Conservation (phyloP, 2,797 vertebrate species). For the Podarcis siculus region DNA sequence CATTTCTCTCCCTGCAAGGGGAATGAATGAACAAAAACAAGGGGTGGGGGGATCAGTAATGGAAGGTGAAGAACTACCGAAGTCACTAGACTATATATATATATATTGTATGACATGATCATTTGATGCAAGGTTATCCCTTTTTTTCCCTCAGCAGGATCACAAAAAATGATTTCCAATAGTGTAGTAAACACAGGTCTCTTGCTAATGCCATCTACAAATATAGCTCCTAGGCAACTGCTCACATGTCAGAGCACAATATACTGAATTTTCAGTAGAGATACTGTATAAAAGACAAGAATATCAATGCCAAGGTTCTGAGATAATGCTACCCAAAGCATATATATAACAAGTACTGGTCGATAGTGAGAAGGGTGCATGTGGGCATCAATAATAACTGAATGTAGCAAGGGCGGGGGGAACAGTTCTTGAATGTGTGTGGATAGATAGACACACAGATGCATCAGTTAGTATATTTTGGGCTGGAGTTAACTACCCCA, state of each 20-base stretch:
- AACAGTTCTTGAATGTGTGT: not conserved
- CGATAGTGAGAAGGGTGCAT: not conserved
- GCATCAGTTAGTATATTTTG: not conserved
- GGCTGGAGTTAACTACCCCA: not conserved
- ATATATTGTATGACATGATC: not conserved
- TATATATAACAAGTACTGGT: not conserved
- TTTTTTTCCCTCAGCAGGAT: conserved; percentile 4
- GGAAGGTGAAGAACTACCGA: conserved; percentile 44
- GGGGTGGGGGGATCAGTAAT: conserved; percentile 11
- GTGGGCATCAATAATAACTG: not conserved
- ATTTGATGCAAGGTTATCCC: accelerated
- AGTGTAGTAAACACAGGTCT: conserved; percentile 17
- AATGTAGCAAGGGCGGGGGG: not conserved
- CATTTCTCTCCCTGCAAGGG: not conserved
- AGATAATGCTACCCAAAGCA: not conserved
- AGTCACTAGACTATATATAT: conserved; percentile 8
- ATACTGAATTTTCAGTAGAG: not conserved
- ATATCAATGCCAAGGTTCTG: conserved; percentile 19
- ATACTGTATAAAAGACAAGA: not conserved
- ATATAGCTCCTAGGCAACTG: conserved; percentile 26
- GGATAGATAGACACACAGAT: not conserved
- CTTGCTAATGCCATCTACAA: not conserved
- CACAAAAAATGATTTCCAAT: conserved; percentile 16
- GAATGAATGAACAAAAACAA: conserved; percentile 10
- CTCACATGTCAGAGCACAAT: not conserved